Evolutionary conservation across 2,888 invertebrate genomes (phyloP), one percentile per base, ranked within the genome.

Genomic region (Anthophora plumipes): DNA sequence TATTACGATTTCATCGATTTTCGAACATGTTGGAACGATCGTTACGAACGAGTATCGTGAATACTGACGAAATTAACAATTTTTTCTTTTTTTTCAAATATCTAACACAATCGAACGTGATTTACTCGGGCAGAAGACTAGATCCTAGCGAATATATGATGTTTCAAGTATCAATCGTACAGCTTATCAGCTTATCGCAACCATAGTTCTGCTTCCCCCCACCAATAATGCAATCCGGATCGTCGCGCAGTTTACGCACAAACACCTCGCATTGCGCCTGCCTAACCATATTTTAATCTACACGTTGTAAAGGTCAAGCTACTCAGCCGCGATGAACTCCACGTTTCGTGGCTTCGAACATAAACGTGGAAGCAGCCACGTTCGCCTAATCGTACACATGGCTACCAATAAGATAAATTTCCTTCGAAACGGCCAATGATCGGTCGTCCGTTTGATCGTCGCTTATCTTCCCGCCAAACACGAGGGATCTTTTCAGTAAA

Each of bases 361-460:
- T 78, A 78, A n/a, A n/a, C n/a, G 78, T 86, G 81, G 79, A 84
- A 83, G 68, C 41, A 31, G 79, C 79, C 78, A 85, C 82, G 80
- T 80, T 77, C 85, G 80, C 76, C 52, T 3, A 22, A 61, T n/a
- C 31, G 7, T 12, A 54, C 37, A 17, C 22, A 55, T 37, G 57
- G 11, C 48, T 25, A 68, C 82, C 80, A 76, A 82, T 73, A 48
- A 52, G 64, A 76, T 66, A 75, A 71, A 37, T 9, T 11, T 17
- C 43, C 17, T 71, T 55, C 50, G 66, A 80, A 46, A 17, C 59
- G 41, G 25, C 78, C 76, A 83, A 77, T 85, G 74, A 48, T 67
- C 12, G 48, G 22, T 12, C 43, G 25, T 3, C 39, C 64, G 57
- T 25, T 25, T 7, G 20, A 37, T 55, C 31, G 20, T 20, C 43